These are phyloP conservation scores for Monopterus albus DNA, from an alignment of 2,113 vertebrate genomes.

Conservation along the genomic window DNA sequence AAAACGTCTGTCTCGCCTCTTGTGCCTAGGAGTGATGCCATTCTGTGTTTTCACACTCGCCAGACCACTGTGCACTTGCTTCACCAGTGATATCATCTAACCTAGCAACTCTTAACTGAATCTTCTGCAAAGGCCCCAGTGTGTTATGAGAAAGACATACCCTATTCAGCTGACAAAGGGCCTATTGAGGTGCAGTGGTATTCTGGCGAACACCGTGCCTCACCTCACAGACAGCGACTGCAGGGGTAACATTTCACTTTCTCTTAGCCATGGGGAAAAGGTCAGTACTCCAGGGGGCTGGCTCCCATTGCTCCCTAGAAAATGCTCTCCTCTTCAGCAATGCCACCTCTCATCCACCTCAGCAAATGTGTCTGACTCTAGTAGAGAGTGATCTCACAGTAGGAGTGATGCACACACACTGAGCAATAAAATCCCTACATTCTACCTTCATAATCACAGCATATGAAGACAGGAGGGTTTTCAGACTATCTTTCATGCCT, in stretches of 20 bases:
- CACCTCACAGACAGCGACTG: slow-evolving; percentile 23
- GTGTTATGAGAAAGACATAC: slow-evolving; percentile 71
- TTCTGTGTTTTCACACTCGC: slow-evolving; percentile 44
- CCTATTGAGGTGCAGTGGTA: slow-evolving; percentile 62
- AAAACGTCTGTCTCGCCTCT: background rate
- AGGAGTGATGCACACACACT: background rate
- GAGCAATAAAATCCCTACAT: slow-evolving; percentile 37
- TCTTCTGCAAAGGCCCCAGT: slow-evolving; percentile 47
- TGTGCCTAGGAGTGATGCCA: slow-evolving; percentile 43
- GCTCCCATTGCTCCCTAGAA: slow-evolving; percentile 8
- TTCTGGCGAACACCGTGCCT: slow-evolving; percentile 46
- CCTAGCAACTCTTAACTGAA: slow-evolving; percentile 48
- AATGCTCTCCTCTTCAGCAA: background rate
- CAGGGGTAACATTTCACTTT: slow-evolving; percentile 72
- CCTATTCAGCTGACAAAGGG: slow-evolving; percentile 69
- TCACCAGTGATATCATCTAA: slow-evolving; percentile 68
- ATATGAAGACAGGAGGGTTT: too few relatives aligned
- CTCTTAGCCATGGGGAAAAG: slow-evolving; percentile 57
- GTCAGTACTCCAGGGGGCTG: slow-evolving; percentile 49
- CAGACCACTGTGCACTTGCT: slow-evolving; percentile 62
- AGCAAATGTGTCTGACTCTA: slow-evolving; percentile 18
- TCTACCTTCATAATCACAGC: slow-evolving; percentile 62
- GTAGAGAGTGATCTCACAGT: slow-evolving; percentile 33
- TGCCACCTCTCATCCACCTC: slow-evolving; percentile 24
- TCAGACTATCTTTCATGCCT: slow-evolving; percentile 3